Conservation (phyloP, 2,113 vertebrate species). For the Tragelaphus scriptus region DNA sequence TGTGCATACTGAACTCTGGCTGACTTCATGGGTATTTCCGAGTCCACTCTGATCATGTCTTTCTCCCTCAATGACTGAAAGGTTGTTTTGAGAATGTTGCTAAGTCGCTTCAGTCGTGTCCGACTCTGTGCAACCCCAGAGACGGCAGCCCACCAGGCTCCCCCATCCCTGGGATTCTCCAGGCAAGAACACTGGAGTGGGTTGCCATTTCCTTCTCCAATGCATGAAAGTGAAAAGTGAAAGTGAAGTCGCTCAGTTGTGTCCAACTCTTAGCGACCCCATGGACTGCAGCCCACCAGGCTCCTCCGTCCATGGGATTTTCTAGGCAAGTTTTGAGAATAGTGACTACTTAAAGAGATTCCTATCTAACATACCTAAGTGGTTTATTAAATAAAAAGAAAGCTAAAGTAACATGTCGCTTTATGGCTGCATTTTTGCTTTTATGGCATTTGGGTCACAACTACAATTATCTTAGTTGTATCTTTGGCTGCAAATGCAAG, state of each 20-base stretch:
- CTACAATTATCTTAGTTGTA: neutral
- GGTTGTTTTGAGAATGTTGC: neutral
- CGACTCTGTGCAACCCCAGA: too few species aligned
- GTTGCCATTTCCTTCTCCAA: too few species aligned
- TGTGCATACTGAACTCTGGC: neutral
- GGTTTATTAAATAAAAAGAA: neutral
- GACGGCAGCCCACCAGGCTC: too few species aligned
- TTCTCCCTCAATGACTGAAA: neutral
- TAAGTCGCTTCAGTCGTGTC: too few species aligned
- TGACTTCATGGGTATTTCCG: neutral
- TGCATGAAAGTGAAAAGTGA: too few species aligned
- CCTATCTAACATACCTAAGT: neutral
- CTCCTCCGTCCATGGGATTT: too few species aligned
- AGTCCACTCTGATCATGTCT: neutral
- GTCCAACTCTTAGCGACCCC: too few species aligned
- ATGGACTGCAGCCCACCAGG: too few species aligned
- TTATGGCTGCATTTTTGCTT: neutral
- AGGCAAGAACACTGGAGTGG: too few species aligned
- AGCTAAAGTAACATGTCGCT: neutral
- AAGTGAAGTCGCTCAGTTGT: too few species aligned
- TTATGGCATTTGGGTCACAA: neutral
- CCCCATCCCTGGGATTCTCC: too few species aligned
- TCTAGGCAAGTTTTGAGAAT: neutral
- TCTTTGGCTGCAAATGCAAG: neutral
- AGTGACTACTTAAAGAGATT: neutral